These are phyloP conservation scores for Melangyna quadrimaculata DNA, from an alignment of 2,888 invertebrate species.

Conservation along the genomic window DNA sequence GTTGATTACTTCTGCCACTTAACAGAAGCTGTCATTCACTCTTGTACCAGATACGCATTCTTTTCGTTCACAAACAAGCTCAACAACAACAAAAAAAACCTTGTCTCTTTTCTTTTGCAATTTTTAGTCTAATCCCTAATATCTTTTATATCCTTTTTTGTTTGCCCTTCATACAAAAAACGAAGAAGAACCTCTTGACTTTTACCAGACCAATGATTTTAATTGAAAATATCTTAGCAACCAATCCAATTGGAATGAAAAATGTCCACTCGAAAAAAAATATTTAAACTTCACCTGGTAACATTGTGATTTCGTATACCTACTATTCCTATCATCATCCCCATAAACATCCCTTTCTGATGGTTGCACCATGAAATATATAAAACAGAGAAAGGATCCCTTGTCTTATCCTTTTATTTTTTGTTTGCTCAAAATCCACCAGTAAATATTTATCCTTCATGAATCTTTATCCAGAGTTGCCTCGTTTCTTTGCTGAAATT, in stretches of 20 bases:
- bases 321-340: neutral
- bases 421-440: neutral
- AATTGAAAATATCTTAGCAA: constrained; percentile 45
- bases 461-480: neutral
- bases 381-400: neutral
- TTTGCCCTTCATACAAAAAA: neutral
- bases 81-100: neutral
- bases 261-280: constrained; percentile 5
- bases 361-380: neutral
- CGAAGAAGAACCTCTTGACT: neutral
- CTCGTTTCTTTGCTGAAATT: neutral
- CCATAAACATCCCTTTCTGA: neutral
- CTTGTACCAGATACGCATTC: neutral
- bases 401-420: constrained; percentile 25
- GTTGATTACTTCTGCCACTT: constrained; percentile 30
- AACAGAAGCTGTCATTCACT: constrained; percentile 9
- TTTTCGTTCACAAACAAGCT: neutral
- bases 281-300: constrained; percentile 52
- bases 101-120: constrained; percentile 2
- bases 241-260: constrained; percentile 19
- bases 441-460: constrained; percentile 44
- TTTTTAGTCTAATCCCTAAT: neutral
- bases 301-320: constrained; percentile 19
- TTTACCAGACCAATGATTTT: constrained; percentile 13
- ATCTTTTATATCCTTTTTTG: neutral